phyloP scores from a whole-genome alignment of 2,888 invertebrate genomes.

The Tricholauxania praeusta region DNA sequence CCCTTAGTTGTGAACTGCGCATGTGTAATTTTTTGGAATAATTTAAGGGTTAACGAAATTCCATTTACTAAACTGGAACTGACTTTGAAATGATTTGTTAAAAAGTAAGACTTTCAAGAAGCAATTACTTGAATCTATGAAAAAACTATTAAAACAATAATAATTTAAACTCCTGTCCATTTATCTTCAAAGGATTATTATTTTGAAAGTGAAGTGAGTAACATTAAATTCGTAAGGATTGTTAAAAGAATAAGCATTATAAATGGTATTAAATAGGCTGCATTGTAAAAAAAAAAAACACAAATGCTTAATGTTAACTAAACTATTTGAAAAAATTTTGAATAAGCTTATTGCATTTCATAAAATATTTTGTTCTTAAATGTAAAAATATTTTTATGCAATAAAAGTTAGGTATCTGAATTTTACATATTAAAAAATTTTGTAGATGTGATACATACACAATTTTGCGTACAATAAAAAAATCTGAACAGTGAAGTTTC shows the following conservation, averaged over 20 bases:
- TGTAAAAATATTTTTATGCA: too few relatives aligned
- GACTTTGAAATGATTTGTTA: background rate
- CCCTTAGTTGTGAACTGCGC: background rate
- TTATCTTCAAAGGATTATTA: background rate
- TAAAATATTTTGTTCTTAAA: too few relatives aligned
- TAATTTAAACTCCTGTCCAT: background rate
- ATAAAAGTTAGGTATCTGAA: background rate
- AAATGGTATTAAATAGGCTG: background rate
- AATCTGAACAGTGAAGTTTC: too few relatives aligned
- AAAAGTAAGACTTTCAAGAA: constrained; percentile 8
- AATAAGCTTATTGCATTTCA: too few relatives aligned
- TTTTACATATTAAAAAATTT: constrained; percentile 15
- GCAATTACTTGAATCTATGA: background rate
- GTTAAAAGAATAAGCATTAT: background rate
- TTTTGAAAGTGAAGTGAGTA: constrained; percentile 16
- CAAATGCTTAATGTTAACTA: too few relatives aligned
- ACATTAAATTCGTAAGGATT: background rate
- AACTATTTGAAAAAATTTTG: too few relatives aligned
- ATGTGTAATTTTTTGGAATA: constrained; percentile 22
- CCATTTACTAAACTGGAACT: constrained; percentile 19
- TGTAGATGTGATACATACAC: constrained; percentile 25
- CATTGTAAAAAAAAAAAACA: too few relatives aligned
- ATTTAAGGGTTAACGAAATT: constrained; percentile 21
- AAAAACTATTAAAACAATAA: background rate
- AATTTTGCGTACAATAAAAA: constrained; percentile 4